These are phyloP conservation scores for Oriolus oriolus DNA, from an alignment of 2,113 vertebrate genomes.

Conservation along the genomic window DNA sequence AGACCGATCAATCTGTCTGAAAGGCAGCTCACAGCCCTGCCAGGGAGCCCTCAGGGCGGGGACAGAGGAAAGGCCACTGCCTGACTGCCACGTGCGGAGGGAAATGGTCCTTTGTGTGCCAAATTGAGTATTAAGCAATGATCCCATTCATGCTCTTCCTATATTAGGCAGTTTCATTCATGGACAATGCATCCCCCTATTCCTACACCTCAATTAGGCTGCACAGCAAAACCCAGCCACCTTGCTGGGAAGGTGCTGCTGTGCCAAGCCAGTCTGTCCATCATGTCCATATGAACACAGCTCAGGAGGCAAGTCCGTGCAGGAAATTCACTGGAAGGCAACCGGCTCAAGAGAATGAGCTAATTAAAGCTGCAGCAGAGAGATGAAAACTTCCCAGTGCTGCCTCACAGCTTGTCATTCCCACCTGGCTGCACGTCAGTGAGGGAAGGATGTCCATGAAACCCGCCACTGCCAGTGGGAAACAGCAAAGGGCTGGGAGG, in stretches of 20 bases:
- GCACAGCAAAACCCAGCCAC: not conserved
- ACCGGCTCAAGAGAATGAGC: not conserved
- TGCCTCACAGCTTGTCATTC: not conserved
- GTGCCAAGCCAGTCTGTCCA: not conserved
- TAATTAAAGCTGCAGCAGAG: not conserved
- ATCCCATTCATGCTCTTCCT: not conserved
- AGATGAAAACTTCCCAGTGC: not conserved
- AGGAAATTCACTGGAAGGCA: not conserved
- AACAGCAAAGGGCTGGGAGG: not conserved
- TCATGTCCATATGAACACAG: not conserved
- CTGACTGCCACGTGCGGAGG: rapidly evolving
- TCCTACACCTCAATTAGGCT: not conserved
- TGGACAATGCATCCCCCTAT: not conserved
- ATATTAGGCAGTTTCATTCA: not conserved
- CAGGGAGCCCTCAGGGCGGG: not conserved
- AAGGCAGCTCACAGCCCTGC: not conserved
- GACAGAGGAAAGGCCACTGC: not conserved
- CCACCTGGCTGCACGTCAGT: not conserved
- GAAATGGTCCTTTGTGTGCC: not conserved
- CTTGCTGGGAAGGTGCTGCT: not conserved
- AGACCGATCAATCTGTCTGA: constrained; percentile 19
- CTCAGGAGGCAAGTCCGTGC: not conserved
- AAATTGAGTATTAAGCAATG: not conserved
- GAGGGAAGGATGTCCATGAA: not conserved
- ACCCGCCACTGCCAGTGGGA: not conserved